Percentiles rank a stretch among this genome's conserved stretches.
These are phyloP conservation scores for Timandra comae DNA, from an alignment of 2,888 invertebrate genomes.

Conservation along the genomic window DNA sequence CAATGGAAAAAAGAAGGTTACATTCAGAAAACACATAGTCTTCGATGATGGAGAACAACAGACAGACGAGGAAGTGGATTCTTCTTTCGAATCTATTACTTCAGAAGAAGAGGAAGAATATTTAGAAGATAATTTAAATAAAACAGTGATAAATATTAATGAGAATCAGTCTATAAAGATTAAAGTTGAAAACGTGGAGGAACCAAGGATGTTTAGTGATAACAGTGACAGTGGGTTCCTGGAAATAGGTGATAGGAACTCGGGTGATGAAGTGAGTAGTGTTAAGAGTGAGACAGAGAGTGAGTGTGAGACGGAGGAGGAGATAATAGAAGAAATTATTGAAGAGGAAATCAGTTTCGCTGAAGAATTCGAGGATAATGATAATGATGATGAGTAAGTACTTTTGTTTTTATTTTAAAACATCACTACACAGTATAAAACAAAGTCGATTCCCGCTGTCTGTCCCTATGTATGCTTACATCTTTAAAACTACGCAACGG, in stretches of 20 bases:
- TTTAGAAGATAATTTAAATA: conserved; percentile 51
- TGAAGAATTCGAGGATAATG: conserved; percentile 25
- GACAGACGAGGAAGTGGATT: conserved; percentile 60
- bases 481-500: no score
- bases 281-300: conserved; percentile 37
- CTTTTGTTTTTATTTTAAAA: no score
- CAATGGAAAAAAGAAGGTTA: conserved; percentile 62
- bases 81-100: conserved; percentile 62
- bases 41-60: conserved; percentile 72
- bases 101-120: conserved; percentile 56
- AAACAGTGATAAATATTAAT: conserved; percentile 48
- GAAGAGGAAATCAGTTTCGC: conserved; percentile 30
- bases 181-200: conserved; percentile 43
- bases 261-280: conserved; percentile 44
- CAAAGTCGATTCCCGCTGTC: no score
- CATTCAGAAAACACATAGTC: conserved; percentile 67
- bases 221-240: conserved; percentile 72
- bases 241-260: conserved; percentile 56
- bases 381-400: conserved; percentile 17
- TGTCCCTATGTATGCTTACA: no score
- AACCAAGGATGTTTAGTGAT: conserved; percentile 59
- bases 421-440: no score
- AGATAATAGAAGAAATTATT: conserved; percentile 43
- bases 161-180: conserved; percentile 42
- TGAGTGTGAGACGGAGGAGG: conserved; percentile 47